A percentile compares a stretch with the other conserved stretches of the same genome.
These are phyloP conservation scores for Disparrhopalites patrizii DNA, from an alignment of 2,888 invertebrate genomes.

Conservation along the genomic window DNA sequence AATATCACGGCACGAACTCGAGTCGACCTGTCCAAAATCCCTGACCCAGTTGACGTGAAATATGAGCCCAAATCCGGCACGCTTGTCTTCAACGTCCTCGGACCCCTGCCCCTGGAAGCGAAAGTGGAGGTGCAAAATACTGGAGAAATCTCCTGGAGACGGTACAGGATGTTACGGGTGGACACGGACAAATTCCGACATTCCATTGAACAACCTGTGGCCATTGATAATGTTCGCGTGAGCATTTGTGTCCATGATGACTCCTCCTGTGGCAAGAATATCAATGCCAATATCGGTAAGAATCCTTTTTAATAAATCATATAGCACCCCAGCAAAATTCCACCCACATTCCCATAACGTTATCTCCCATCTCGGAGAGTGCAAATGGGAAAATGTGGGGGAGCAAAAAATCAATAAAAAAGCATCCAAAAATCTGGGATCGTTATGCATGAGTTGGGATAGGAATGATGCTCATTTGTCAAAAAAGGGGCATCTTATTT, in stretches of 20 bases:
- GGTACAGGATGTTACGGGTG: conserved; percentile 54
- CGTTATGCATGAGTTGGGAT: too few species aligned
- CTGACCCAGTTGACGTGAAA: conserved; percentile 72
- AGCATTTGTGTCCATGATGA: conserved; percentile 77
- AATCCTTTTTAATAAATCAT: background rate
- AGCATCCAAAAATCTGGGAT: too few species aligned
- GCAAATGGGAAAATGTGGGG: too few species aligned
- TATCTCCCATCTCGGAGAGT: too few species aligned
- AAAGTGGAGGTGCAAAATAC: conserved; percentile 46
- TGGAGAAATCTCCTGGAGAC: conserved; percentile 67
- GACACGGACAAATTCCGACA: conserved; percentile 56
- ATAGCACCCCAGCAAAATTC: too few species aligned
- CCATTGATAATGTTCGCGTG: conserved; percentile 60
- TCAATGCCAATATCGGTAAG: conserved; percentile 61
- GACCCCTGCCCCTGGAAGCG: conserved; percentile 44
- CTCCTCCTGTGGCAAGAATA: conserved; percentile 77
- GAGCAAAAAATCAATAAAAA: too few species aligned
- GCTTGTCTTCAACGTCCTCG: conserved; percentile 68
- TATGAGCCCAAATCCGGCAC: conserved; percentile 74
- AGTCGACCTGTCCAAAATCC: conserved; percentile 68
- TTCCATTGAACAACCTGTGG: conserved; percentile 56
- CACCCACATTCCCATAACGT: too few species aligned
- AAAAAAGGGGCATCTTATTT: too few species aligned
- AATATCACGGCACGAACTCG: conserved; percentile 76
- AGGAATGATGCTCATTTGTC: too few species aligned